These are phyloP conservation scores for Megathymus violae DNA, from an alignment of 1,140 invertebrate species.

Conservation along the genomic window DNA sequence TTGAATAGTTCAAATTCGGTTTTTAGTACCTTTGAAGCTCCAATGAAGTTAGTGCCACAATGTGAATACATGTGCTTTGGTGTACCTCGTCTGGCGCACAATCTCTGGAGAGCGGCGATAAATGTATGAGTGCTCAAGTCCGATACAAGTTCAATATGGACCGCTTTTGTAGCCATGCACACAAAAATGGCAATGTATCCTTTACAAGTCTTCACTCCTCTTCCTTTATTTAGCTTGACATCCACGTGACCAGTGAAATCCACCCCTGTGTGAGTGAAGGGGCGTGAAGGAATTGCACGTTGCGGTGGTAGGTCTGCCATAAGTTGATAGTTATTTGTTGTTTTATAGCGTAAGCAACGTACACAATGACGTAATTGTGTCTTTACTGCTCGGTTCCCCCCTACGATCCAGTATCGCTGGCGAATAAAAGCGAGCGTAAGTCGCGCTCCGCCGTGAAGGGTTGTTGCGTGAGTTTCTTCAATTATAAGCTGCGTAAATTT, in stretches of 20 bases:
- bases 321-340: conserved; percentile 35
- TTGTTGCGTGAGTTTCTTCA: conserved; percentile 38
- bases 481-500: conserved; percentile 35
- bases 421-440: conserved; percentile 41
- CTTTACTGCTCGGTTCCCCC: conserved; percentile 35
- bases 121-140: conserved; percentile 52
- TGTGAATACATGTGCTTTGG: conserved; percentile 45
- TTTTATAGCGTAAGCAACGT: conserved; percentile 36
- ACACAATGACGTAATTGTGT: conserved; percentile 32
- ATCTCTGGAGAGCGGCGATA: conserved; percentile 46
- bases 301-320: conserved; percentile 35
- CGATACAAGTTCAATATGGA: conserved; percentile 51
- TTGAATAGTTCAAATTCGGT: conserved; percentile 9
- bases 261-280: conserved; percentile 38
- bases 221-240: conserved; percentile 39
- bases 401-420: conserved; percentile 52
- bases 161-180: conserved; percentile 54
- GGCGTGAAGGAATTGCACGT: conserved; percentile 24
- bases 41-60: conserved; percentile 63
- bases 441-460: conserved; percentile 52
- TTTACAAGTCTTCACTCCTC: conserved; percentile 36
- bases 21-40: conserved; percentile 43
- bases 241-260: conserved; percentile 39
- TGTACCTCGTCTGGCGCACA: conserved; percentile 43
- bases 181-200: conserved; percentile 54